Evolutionary conservation across 2,888 invertebrate genomes (phyloP).

Genomic region (Uloborus plumipes): DNA sequence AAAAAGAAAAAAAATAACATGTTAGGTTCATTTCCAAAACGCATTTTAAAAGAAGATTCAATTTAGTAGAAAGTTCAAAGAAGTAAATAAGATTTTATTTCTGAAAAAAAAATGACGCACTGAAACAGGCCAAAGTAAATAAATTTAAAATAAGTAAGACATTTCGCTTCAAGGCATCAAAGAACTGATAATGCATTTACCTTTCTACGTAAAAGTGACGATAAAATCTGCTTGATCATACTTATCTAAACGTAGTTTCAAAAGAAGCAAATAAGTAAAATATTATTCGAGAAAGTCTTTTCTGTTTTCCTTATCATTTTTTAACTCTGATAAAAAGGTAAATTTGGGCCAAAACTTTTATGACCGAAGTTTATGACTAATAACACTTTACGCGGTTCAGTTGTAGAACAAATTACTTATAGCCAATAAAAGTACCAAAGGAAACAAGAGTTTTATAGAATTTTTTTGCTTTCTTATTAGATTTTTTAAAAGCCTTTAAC

Average conservation of each 20-base stretch:
- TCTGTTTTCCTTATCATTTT: slow-evolving; percentile 54
- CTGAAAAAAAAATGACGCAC: background rate
- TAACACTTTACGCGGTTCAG: slow-evolving; percentile 50
- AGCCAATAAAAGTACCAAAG: slow-evolving; percentile 40
- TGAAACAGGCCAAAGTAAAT: slow-evolving; percentile 13
- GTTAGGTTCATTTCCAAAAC: no score
- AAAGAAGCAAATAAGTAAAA: slow-evolving; percentile 30
- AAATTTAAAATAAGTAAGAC: background rate
- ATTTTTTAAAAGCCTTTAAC: slow-evolving; percentile 12
- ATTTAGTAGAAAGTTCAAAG: no score
- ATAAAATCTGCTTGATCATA: slow-evolving; percentile 50
- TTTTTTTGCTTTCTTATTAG: background rate
- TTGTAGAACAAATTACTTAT: slow-evolving; percentile 56
- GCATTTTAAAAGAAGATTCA: no score
- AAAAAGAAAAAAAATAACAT: no score
- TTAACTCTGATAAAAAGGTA: slow-evolving; percentile 42
- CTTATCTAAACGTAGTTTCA: slow-evolving; percentile 49
- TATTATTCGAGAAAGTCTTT: background rate
- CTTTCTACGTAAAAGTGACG: slow-evolving; percentile 8
- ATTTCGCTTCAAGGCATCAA: background rate
- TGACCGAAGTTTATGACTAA: slow-evolving; percentile 60
- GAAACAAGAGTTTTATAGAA: slow-evolving; percentile 5
- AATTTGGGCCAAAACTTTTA: slow-evolving; percentile 34
- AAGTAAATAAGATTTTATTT: no score
- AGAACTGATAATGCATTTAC: slow-evolving; percentile 46